A percentile compares a stretch with the other conserved stretches of the same genome.
Conservation (phyloP, 2,888 invertebrate genomes). For the Oeneis ivallda region DNA sequence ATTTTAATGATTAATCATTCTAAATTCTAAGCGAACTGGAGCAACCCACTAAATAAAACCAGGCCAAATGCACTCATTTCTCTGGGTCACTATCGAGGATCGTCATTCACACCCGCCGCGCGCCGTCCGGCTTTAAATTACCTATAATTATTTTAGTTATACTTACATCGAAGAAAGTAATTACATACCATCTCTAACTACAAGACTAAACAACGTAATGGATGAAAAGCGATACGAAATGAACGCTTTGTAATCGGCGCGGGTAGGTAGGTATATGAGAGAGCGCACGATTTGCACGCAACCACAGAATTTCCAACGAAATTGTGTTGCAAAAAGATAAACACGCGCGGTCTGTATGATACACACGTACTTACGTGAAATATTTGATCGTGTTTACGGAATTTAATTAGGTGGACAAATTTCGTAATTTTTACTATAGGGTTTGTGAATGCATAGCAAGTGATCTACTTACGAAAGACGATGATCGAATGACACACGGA, state of each 20-base stretch:
- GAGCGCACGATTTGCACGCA: slow-evolving; percentile 73
- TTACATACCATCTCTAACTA: slow-evolving; percentile 1
- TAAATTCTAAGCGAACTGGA: neutral
- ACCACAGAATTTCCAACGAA: slow-evolving; percentile 66
- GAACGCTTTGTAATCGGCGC: slow-evolving; percentile 37
- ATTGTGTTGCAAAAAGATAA: slow-evolving; percentile 54
- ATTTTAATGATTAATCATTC: too few species aligned
- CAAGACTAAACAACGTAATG: slow-evolving; percentile 46
- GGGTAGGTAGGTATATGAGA: slow-evolving; percentile 47
- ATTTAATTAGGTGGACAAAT: slow-evolving; percentile 2
- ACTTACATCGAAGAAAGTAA: slow-evolving; percentile 28
- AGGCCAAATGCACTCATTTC: slow-evolving; percentile 49
- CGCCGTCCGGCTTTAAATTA: slow-evolving; percentile 17
- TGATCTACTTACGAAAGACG: too few species aligned
- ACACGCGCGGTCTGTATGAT: slow-evolving; percentile 28
- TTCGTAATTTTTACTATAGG: neutral
- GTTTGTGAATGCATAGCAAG: too few species aligned
- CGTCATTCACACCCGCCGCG: too few species aligned
- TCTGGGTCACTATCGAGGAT: slow-evolving; percentile 47
- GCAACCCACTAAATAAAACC: slow-evolving; percentile 46
- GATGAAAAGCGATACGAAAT: slow-evolving; percentile 42
- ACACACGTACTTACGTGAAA: slow-evolving; percentile 41
- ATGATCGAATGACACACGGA: too few species aligned
- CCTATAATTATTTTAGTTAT: too few species aligned
- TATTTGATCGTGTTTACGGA: slow-evolving; percentile 44